Base-by-base conservation (phyloP, 2,888 invertebrate species). In the Plagiodera versicolora region DNA sequence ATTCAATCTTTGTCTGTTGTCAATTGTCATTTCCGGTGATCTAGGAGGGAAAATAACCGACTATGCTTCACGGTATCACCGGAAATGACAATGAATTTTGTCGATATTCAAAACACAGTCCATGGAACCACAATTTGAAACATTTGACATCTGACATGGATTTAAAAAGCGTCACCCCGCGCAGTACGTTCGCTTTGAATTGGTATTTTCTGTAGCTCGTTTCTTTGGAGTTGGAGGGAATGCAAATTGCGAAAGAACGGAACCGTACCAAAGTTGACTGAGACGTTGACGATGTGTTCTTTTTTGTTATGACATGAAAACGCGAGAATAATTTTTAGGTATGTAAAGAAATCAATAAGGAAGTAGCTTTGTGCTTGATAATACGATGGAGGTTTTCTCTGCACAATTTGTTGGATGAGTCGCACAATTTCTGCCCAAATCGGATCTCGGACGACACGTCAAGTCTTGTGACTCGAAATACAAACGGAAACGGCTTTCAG, bases 221-320 rank as follows among this genome's bases (percentile, higher is more conserved):
- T n/a, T n/a, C n/a, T n/a, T n/a, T n/a, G n/a, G n/a, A n/a, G n/a
- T n/a, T n/a, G n/a, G n/a, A n/a, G n/a, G n/a, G n/a, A n/a, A n/a
- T n/a, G n/a, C n/a, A n/a, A 24, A 57, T 59, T 46, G 56, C 58
- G 56, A 55, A 61, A 61, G 56, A 56, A 56, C 60, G 59, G 67
- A 66, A 70, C 67, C 70, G 75, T 75, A 77, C 76, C 76, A 75
- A 77, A 75, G 74, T 73, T 74, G 76, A 77, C 75, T 76, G 75
- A 75, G 74, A 74, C 71, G 69, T 73, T 70, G 68, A 70, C 66
- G 71, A 73, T 74, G 74, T 74, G 75, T 76, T 75, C 72, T 74
- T 73, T 72, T 71, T 67, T 71, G 39, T 70, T 67, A 59, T 67
- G 67, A 66, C 56, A 61, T 60, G 46, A 57, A 20, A 56, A 39